Evolutionary conservation across 2,888 invertebrate species (phyloP).

Genomic region (Nezara viridula): DNA sequence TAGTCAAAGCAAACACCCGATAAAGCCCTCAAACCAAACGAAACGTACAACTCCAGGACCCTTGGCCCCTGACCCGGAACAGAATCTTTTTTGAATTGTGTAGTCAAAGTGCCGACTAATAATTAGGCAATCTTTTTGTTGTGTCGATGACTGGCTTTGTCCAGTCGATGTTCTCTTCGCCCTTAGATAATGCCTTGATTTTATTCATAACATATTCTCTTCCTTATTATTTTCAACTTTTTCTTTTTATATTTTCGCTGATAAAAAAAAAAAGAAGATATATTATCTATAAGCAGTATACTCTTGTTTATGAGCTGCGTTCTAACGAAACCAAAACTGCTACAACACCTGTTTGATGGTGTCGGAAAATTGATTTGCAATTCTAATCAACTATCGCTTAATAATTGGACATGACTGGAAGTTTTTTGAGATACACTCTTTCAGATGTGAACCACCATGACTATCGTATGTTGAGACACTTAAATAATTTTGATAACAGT

Average conservation of each 20-base stretch:
- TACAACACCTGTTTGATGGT: constrained; percentile 11
- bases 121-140: background rate
- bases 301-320: background rate
- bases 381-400: constrained; percentile 12
- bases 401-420: constrained; percentile 7
- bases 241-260: background rate
- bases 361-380: constrained; percentile 5
- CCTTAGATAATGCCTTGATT: background rate
- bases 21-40: background rate
- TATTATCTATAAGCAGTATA: background rate
- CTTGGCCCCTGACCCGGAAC: constrained; percentile 18
- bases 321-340: constrained; percentile 9
- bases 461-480: background rate
- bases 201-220: constrained; percentile 28
- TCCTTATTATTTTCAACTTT: background rate
- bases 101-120: background rate
- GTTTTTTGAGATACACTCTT: background rate
- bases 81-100: background rate
- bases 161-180: background rate
- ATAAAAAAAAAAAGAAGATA: background rate
- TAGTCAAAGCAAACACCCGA: background rate
- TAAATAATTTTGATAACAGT: background rate
- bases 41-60: background rate
- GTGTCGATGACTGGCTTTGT: background rate
- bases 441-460: background rate